phyloP scores from a whole-genome alignment of 2,113 vertebrate genomes.

The Strix aluco region DNA sequence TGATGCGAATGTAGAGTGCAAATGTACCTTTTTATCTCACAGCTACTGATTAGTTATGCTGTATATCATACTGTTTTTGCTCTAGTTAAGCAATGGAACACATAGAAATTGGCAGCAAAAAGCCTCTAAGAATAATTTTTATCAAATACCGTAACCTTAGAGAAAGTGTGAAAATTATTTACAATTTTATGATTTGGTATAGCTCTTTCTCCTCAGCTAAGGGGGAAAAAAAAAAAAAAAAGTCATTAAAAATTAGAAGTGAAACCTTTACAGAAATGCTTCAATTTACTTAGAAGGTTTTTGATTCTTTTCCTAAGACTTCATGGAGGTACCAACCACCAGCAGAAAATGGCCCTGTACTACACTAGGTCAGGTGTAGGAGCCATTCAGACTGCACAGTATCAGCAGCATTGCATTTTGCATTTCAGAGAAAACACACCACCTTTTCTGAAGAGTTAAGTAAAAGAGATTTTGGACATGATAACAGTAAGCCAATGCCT shows the following conservation, averaged over 20 bases:
- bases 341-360: neutral
- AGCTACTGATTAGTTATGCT: slow-evolving; percentile 61
- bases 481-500: neutral
- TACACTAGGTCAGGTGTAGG: rapidly evolving
- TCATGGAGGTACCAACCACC: rapidly evolving
- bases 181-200: neutral
- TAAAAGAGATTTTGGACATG: neutral
- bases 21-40: slow-evolving; percentile 63
- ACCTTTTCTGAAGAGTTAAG: neutral
- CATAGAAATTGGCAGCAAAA: neutral
- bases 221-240: neutral
- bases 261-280: neutral
- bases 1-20: slow-evolving; percentile 15
- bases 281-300: neutral
- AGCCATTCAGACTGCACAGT: neutral
- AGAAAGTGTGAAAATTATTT: neutral
- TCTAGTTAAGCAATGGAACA: neutral
- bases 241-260: neutral
- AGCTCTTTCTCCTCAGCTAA: neutral
- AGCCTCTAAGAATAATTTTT: neutral
- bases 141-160: neutral
- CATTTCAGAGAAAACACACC: neutral
- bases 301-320: neutral
- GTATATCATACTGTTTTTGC: slow-evolving; percentile 50
- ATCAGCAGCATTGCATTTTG: rapidly evolving